Evolutionary conservation across 35 echinoderm and acorn worm genomes (phyloP), one percentile per base, ranked within the genome.

Genomic region (Ophioderma brevispina): DNA sequence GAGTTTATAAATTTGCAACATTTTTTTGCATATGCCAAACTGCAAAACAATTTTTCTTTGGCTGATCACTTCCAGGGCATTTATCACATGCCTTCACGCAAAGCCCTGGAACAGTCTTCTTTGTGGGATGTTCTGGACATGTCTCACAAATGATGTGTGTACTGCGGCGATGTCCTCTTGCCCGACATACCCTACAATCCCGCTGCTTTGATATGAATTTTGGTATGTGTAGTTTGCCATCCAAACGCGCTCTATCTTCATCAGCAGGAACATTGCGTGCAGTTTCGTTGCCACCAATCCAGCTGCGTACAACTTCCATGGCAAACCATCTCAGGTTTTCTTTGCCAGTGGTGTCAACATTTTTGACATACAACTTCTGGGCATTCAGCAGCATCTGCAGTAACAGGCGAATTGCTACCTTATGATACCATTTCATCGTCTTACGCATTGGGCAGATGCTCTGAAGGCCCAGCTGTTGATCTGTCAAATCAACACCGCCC

Each of bases 361-460:
- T 52, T 55, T 56, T 84, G 3, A 38, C 31, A 37, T 64, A 89
- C 0, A 89, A 1, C 52, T 37, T 81, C 28, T 81, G 40, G 1
- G 40, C 88, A 90, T 90, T 90, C 31, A 82, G 42, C 8, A 31
- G 25, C 78, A 82, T 82, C 49, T 82, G 88, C 55, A 90, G 39
- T 30, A 82, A 6, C 11, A 90, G 35, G 5, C 80, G n/a, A n/a
- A n/a, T n/a, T n/a, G n/a, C n/a, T n/a, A n/a, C n/a, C n/a, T n/a
- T n/a, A n/a, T n/a, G n/a, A 36, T 90, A 90, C 79, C 88, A 82
- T 75, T 90, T 82, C 50, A 82, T 18, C 19, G 79, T 64, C 34
- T 90, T 90, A 1, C 78, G 78, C 88, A 82, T 90, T 10, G 78
- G 79, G 50, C 40, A 59, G 0, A 82, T 31, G 35, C 38, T 50